A percentile compares a stretch with the other conserved stretches of the same genome.
phyloP scores from a whole-genome alignment of 2,888 invertebrate species.

The Drosophila neonasuta region DNA sequence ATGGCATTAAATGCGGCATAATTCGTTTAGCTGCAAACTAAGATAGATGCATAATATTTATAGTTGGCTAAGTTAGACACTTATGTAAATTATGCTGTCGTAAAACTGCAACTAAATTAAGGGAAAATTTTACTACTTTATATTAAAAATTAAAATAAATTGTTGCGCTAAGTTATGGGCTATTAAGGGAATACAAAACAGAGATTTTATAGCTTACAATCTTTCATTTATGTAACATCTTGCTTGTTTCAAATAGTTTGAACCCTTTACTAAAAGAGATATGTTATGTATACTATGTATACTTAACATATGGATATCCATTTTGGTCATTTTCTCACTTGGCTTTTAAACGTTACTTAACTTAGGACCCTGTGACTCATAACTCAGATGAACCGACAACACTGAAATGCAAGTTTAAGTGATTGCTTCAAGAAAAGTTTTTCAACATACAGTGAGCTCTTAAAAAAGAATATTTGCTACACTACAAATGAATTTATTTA shows the following conservation, averaged over 20 bases:
- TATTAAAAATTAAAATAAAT: neutral
- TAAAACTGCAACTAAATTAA: neutral
- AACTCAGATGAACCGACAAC: constrained; percentile 4
- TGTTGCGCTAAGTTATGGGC: neutral
- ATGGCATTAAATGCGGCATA: neutral
- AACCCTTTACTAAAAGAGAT: neutral
- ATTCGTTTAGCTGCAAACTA: neutral
- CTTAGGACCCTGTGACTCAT: constrained; percentile 1
- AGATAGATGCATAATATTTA: neutral
- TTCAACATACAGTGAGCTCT: neutral
- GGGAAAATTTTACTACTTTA: neutral
- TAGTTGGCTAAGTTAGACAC: neutral
- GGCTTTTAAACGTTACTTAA: constrained; percentile 7
- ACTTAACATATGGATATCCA: neutral
- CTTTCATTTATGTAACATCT: neutral
- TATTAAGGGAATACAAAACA: neutral
- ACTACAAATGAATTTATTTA: constrained; percentile 1
- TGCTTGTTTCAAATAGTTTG: neutral
- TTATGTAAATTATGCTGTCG: neutral
- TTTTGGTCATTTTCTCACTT: neutral
- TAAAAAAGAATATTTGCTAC: neutral
- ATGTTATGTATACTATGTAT: too few relatives aligned
- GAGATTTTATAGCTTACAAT: neutral
- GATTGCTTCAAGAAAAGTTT: neutral
- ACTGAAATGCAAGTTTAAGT: neutral